These are phyloP conservation scores for Ctenochaetus hawaiiensis DNA, from an alignment of 2,797 vertebrate genomes.

Conservation along the genomic window DNA sequence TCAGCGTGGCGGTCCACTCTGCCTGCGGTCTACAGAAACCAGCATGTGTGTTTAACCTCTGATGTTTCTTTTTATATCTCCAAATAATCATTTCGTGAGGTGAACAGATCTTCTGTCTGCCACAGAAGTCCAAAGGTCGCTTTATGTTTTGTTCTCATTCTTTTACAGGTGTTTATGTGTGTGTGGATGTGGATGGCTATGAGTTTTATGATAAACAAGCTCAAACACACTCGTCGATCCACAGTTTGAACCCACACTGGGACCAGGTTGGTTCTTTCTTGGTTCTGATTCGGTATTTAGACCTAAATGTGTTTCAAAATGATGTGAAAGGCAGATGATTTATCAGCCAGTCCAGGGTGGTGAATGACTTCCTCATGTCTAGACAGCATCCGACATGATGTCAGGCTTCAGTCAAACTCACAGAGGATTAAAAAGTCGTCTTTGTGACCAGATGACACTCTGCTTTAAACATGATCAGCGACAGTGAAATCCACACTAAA, in stretches of 20 bases:
- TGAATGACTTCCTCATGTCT: constrained; percentile 52
- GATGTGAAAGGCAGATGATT: constrained; percentile 14
- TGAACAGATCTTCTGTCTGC: not conserved
- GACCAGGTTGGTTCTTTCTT: constrained; percentile 76
- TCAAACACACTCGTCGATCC: constrained; percentile 81
- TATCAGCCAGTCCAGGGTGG: not conserved
- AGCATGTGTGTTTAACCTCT: constrained; percentile 70
- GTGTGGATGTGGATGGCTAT: constrained; percentile 84
- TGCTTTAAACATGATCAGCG: constrained; percentile 66
- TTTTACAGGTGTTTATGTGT: constrained; percentile 79
- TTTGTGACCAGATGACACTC: not conserved
- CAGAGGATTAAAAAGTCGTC: constrained; percentile 36
- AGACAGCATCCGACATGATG: constrained; percentile 59
- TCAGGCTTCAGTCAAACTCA: constrained; percentile 9
- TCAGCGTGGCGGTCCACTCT: constrained; percentile 81
- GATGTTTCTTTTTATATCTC: not conserved
- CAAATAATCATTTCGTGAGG: not conserved
- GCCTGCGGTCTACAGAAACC: constrained; percentile 78
- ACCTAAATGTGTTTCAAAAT: not conserved
- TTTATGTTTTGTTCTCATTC: not conserved
- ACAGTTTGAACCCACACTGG: constrained; percentile 81
- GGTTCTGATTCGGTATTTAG: not conserved
- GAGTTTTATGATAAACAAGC: constrained; percentile 80
- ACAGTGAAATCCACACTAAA: constrained; percentile 50
- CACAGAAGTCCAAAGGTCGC: not conserved